Evolutionary conservation across 2,113 vertebrate genomes (phyloP).

Genomic region (Columbina picui): DNA sequence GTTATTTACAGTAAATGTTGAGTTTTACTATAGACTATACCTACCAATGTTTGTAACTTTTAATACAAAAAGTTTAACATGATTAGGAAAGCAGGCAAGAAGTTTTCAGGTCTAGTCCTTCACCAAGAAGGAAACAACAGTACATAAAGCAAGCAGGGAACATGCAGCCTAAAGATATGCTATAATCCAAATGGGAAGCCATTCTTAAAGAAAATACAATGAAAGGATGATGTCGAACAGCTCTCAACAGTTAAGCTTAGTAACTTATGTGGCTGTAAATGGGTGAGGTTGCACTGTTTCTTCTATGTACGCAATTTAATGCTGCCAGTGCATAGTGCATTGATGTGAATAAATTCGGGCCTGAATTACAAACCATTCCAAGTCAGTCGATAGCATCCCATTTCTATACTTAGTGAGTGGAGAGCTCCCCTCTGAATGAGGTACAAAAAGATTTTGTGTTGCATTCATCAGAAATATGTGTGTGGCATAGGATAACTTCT

Average conservation of each 20-base stretch:
- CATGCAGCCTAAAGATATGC: accelerated
- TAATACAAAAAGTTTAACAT: background rate
- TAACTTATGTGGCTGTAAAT: background rate
- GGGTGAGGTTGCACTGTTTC: background rate
- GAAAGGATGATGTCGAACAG: background rate
- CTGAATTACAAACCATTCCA: background rate
- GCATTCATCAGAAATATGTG: background rate
- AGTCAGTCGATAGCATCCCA: background rate
- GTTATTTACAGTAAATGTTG: background rate
- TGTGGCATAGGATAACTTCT: too few species aligned
- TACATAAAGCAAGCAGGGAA: background rate
- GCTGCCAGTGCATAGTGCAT: background rate
- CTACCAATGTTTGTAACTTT: background rate
- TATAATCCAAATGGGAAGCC: background rate
- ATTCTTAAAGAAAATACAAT: background rate
- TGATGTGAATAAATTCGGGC: background rate
- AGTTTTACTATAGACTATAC: background rate
- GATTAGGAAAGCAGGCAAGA: background rate
- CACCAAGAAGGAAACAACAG: background rate
- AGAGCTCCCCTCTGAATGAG: background rate
- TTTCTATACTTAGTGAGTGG: background rate
- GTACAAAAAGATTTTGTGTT: background rate
- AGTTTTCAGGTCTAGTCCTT: background rate
- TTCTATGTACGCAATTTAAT: background rate
- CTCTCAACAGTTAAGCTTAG: background rate